These are phyloP conservation scores for Tautogolabrus adspersus DNA, from an alignment of 2,113 vertebrate genomes.

Conservation along the genomic window DNA sequence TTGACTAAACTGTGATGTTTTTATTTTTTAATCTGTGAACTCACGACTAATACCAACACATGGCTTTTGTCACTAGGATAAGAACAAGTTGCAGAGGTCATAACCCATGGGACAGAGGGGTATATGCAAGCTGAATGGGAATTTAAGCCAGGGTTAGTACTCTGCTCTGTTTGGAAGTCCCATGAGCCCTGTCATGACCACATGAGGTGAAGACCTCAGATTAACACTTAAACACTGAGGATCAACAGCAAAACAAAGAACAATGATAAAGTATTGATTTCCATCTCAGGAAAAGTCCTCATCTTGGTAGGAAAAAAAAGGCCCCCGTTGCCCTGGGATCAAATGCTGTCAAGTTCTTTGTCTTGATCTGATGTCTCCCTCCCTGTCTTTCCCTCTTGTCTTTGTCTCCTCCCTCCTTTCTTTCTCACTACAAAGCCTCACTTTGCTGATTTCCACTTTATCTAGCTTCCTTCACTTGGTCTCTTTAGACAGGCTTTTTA, in stretches of 20 bases:
- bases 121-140: constrained; percentile 46
- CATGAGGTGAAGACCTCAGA: constrained; percentile 53
- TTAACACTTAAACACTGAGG: constrained; percentile 63
- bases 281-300: constrained; percentile 29
- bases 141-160: constrained; percentile 42
- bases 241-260: constrained; percentile 63
- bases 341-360: constrained; percentile 44
- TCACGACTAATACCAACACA: background rate
- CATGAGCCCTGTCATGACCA: constrained; percentile 39
- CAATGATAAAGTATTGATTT: constrained; percentile 67
- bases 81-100: constrained; percentile 15
- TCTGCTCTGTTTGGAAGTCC: constrained; percentile 50
- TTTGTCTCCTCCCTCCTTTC: constrained; percentile 19
- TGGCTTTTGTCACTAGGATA: background rate
- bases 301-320: constrained; percentile 27
- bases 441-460: constrained; percentile 31
- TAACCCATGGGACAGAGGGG: constrained; percentile 39
- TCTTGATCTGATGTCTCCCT: constrained; percentile 42
- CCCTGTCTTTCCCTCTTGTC: constrained; percentile 28
- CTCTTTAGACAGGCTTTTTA: constrained; percentile 42
- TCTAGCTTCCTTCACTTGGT: background rate
- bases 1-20: background rate
- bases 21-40: background rate
- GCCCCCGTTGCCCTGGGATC: constrained; percentile 46
- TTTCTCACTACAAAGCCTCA: constrained; percentile 26